These are phyloP conservation scores for Temnopleurus reevesii DNA, from an alignment of 53 echinoderm and acorn worm genomes.

Conservation along the genomic window DNA sequence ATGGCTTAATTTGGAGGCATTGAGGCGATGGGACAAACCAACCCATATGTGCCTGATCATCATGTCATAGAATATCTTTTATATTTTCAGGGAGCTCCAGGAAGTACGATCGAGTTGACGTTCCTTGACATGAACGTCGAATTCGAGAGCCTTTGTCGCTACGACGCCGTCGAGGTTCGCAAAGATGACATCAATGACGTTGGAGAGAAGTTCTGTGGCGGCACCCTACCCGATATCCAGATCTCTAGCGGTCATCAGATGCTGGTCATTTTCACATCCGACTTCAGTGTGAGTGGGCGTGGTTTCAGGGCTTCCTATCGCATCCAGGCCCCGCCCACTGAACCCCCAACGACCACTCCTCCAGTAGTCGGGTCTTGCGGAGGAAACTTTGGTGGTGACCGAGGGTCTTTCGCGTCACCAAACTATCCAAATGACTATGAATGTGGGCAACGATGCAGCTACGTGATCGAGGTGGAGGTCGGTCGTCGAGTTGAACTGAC, in stretches of 20 bases:
- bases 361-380: conserved; percentile 36
- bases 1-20: too few relatives aligned
- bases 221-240: conserved; percentile 32
- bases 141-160: not conserved
- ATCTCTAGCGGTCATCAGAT: conserved; percentile 48
- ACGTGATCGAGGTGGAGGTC: conserved; percentile 40
- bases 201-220: conserved; percentile 59
- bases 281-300: conserved; percentile 52
- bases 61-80: too few relatives aligned
- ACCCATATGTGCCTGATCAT: too few relatives aligned
- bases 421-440: conserved; percentile 53
- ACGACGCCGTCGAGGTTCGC: conserved; percentile 46
- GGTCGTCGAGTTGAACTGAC: conserved; percentile 44
- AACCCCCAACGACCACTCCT: not conserved
- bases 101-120: conserved; percentile 30
- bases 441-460: not conserved
- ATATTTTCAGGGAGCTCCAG: conserved; percentile 54
- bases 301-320: conserved; percentile 62
- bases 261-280: conserved; percentile 56
- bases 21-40: too few relatives aligned
- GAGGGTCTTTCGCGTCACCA: conserved; percentile 33
- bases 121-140: conserved; percentile 44
- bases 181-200: conserved; percentile 6
- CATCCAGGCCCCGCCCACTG: not conserved
- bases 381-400: conserved; percentile 16